These are phyloP conservation scores for Procambarus virginalis DNA, from an alignment of 1,140 invertebrate genomes.

Conservation along the genomic window DNA sequence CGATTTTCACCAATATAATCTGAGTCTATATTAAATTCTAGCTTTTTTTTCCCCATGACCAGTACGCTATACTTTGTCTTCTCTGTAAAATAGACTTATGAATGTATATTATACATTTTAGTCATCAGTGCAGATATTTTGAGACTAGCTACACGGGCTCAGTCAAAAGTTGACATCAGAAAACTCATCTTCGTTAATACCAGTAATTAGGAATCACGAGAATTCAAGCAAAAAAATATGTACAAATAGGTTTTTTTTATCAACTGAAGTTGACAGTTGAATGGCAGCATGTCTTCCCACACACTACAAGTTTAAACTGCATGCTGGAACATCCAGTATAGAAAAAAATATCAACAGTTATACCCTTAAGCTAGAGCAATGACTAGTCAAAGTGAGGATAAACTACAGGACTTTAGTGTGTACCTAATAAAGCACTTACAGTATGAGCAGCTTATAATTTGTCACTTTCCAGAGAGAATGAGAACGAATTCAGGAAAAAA, in stretches of 20 bases:
- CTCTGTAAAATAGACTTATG: not conserved
- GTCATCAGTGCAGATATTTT: not conserved
- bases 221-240: not conserved
- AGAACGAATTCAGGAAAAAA: not conserved
- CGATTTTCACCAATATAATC: no score
- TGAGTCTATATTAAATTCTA: no score
- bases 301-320: not conserved
- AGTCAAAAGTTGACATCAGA: not conserved
- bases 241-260: not conserved
- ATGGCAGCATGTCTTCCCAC: not conserved
- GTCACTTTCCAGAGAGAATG: not conserved
- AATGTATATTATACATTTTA: not conserved
- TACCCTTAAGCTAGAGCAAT: constrained; percentile 1
- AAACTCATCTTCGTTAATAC: not conserved
- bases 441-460: constrained; percentile 28
- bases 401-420: not conserved
- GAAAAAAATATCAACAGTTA: not conserved
- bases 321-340: not conserved
- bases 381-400: constrained; percentile 19
- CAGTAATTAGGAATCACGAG: not conserved
- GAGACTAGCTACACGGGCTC: not conserved
- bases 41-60: no score
- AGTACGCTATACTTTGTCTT: no score
- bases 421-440: constrained; percentile 30
- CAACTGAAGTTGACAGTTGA: not conserved